Percentiles rank a stretch among this genome's conserved stretches.
Conservation (phyloP, 2,888 invertebrate genomes). For the Calliphora vomitoria region DNA sequence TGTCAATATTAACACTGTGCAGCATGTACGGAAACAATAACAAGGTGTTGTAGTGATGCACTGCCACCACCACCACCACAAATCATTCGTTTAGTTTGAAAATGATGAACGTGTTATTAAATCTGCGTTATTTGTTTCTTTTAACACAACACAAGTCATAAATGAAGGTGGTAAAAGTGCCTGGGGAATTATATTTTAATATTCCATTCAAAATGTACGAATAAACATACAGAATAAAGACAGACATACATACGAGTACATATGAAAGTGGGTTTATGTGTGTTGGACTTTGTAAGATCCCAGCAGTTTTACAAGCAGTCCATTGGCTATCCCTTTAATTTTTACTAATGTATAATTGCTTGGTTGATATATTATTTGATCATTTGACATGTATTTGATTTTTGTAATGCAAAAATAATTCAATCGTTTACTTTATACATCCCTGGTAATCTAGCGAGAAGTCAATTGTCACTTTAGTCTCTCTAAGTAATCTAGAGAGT, state of each 20-base stretch:
- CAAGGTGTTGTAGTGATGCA: not conserved
- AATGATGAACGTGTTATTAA: slow-evolving; percentile 56
- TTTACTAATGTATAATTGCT: no score
- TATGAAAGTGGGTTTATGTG: not conserved
- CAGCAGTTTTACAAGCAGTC: no score
- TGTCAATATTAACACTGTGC: slow-evolving; percentile 41
- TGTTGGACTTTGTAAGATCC: not conserved
- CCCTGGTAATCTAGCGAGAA: no score
- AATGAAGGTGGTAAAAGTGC: slow-evolving; percentile 64
- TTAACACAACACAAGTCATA: slow-evolving; percentile 32
- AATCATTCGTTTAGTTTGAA: not conserved
- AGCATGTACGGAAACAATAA: not conserved
- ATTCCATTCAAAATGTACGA: not conserved
- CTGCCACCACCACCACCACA: not conserved
- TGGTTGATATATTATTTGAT: no score
- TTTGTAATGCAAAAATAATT: no score
- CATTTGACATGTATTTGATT: no score
- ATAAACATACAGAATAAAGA: no score
- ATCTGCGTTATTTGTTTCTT: not conserved
- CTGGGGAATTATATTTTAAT: slow-evolving; percentile 42
- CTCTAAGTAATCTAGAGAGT: no score
- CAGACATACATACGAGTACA: not conserved
- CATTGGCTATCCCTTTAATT: no score
- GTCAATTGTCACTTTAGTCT: no score
- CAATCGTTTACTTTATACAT: no score